Base-by-base conservation (phyloP, 2,888 invertebrate species). In the Cyrtodaria siliqua region DNA sequence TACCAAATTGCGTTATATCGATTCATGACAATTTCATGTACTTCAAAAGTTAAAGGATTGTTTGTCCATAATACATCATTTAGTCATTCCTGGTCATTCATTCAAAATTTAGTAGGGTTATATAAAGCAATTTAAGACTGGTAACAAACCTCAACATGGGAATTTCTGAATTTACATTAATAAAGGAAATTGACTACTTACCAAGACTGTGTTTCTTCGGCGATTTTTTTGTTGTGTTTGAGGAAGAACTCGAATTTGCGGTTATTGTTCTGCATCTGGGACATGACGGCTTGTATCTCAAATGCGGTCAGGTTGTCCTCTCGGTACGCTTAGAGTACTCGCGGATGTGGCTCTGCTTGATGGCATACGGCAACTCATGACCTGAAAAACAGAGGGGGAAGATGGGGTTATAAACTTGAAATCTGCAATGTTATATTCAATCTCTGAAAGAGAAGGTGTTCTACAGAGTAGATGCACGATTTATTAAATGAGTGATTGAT, bases 341-440 rank as follows among this genome's bases (percentile, higher is more conserved):
- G 75, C 97, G 94, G 86, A 97, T 94, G 93, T 95, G 95, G 77
- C 95, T 95, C 88, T 96, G 92, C 94, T 97, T 96, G 86, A 97
- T 95, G 85, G 96, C 96, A 92, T 96, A 97, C 0, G 97, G 97
- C 87, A 96, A 94, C 91, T 97, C 97, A 91, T 96, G 96, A 12
- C 97, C 93, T 92, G 77, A 16, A 86, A 76, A 66, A 55, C 60
- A 47, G 67, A 53, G 69, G 50, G 40, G n/a, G 38, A 33, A 20
- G n/a, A 12, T 27, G 24, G 12, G 20, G 8, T 29, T 18, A 56
- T 12, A 33, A 33, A 8, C 33, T 33, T 33, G 33, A 33, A 8
- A 33, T 33, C 12, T 33, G 33, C 12, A 33, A 33, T 8, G 12
- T 4, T 8, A 33, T 8, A 33, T 33, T 33, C 12, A 8, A 33